Evolutionary conservation across 2,113 vertebrate genomes (phyloP).

Genomic region (Chrysemys picta): DNA sequence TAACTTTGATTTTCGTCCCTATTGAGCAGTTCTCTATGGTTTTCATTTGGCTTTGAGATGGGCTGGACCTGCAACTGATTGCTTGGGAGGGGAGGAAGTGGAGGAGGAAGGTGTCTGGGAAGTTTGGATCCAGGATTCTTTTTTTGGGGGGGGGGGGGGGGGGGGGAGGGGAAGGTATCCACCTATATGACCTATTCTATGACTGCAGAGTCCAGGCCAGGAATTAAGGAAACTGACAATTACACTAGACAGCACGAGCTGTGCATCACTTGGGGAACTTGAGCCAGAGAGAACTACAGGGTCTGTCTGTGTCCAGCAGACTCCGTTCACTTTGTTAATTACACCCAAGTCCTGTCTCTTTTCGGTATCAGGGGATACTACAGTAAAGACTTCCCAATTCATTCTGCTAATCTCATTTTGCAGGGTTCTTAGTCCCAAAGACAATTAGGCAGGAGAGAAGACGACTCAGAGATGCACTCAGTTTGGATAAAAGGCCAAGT

Average conservation of each 20-base stretch:
- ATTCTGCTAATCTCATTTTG: too few relatives aligned
- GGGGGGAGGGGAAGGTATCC: too few relatives aligned
- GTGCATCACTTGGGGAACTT: background rate
- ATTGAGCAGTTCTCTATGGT: background rate
- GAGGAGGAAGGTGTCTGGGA: background rate
- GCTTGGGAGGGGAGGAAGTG: background rate
- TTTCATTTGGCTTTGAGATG: background rate
- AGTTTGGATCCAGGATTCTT: background rate
- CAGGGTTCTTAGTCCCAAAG: background rate
- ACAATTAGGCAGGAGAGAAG: background rate
- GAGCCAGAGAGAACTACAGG: background rate
- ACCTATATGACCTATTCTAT: background rate
- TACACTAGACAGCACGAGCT: background rate
- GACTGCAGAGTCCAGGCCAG: background rate
- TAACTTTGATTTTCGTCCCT: background rate
- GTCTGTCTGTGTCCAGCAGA: constrained; percentile 37
- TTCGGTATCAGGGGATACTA: background rate
- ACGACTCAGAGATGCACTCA: background rate
- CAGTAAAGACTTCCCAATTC: background rate
- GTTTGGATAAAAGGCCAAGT: background rate
- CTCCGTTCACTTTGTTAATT: constrained; percentile 51
- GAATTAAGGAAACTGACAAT: background rate
- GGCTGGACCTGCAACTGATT: background rate
- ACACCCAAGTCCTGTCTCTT: background rate
- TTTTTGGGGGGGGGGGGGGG: too few relatives aligned